Evolutionary conservation across 2,113 vertebrate genomes (phyloP).

Genomic region (Neoarius graeffei): DNA sequence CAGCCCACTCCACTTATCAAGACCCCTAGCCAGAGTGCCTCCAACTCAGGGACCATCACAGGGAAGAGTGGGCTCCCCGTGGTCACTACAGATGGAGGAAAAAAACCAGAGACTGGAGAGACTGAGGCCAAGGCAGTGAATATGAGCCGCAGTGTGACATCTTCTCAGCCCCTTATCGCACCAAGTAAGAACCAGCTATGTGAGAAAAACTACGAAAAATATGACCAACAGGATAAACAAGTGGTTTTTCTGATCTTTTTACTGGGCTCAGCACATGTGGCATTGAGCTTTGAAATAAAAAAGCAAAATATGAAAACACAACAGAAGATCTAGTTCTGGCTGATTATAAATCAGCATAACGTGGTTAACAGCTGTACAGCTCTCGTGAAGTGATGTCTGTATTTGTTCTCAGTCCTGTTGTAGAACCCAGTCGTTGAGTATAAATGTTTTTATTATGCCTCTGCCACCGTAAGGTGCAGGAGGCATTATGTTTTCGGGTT

Average conservation of each 20-base stretch:
- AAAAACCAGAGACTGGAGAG: conserved; percentile 76
- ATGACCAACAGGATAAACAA: background rate
- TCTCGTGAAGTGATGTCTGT: background rate
- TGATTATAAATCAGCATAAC: background rate
- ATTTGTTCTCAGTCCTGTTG: conserved; percentile 14
- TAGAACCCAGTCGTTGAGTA: background rate
- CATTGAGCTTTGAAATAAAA: background rate
- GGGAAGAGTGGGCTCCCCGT: conserved; percentile 57
- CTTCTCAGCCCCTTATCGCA: conserved; percentile 79
- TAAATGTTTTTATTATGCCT: background rate
- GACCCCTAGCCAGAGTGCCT: conserved; percentile 66
- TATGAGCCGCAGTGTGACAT: conserved; percentile 73
- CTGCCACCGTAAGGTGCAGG: no score
- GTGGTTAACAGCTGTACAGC: conserved; percentile 1
- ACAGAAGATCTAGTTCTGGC: background rate
- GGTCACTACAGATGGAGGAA: conserved; percentile 67
- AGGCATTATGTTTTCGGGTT: no score
- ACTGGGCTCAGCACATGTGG: background rate
- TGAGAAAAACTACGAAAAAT: background rate
- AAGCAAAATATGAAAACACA: background rate
- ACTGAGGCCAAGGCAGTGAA: conserved; percentile 77
- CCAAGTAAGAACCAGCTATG: conserved; percentile 76
- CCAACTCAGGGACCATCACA: conserved; percentile 39
- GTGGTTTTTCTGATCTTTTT: background rate
- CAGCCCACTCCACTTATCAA: conserved; percentile 75